A percentile compares a stretch with the other conserved stretches of the same genome.
phyloP scores from a whole-genome alignment of 1,140 invertebrate species.

The Caerostris darwini region DNA sequence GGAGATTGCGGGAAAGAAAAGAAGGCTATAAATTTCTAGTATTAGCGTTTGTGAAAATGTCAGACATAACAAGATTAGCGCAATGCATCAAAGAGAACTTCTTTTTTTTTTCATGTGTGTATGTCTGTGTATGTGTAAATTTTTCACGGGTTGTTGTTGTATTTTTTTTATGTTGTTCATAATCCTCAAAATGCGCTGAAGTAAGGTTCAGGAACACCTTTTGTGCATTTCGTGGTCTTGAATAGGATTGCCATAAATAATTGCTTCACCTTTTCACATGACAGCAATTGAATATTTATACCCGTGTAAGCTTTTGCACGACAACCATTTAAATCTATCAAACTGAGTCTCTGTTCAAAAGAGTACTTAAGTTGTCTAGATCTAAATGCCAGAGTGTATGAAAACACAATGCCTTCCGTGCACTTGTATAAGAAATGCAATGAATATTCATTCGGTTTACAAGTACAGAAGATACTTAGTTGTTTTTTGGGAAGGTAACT shows the following conservation, averaged over 20 bases:
- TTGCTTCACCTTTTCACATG: neutral
- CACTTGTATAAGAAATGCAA: neutral
- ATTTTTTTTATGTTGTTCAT: neutral
- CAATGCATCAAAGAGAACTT: neutral
- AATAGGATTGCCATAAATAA: neutral
- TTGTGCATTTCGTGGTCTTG: neutral
- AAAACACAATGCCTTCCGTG: neutral
- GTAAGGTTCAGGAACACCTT: neutral
- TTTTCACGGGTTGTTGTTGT: neutral
- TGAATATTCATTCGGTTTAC: neutral
- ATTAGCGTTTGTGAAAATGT: neutral
- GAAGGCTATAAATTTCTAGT: conserved; percentile 13
- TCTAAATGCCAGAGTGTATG: neutral
- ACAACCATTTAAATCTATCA: neutral
- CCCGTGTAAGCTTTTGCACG: neutral
- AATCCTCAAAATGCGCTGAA: neutral
- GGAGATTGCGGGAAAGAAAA: neutral
- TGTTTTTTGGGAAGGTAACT: neutral
- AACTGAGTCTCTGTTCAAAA: neutral
- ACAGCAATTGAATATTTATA: neutral
- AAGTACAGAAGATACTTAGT: neutral
- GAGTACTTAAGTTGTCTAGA: neutral
- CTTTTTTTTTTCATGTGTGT: neutral
- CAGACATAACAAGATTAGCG: neutral
- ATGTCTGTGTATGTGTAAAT: too few species aligned